A percentile compares a stretch with the other conserved stretches of the same genome.
Evolutionary conservation across 2,888 invertebrate species (phyloP).

Genomic region (Epiblema foenella): DNA sequence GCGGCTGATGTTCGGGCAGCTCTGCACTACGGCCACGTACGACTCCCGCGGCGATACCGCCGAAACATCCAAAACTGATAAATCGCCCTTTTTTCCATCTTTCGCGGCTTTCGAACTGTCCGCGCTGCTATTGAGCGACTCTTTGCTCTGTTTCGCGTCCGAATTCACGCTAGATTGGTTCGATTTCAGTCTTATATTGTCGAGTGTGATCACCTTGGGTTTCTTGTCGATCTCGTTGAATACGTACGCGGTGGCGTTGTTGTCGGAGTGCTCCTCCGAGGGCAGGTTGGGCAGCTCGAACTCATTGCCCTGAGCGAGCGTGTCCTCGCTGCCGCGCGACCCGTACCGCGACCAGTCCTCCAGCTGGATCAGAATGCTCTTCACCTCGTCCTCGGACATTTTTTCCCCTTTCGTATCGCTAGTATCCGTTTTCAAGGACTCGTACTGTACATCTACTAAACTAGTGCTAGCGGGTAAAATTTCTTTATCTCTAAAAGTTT

Average conservation of each 20-base stretch:
- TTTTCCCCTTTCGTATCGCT: slow-evolving; percentile 65
- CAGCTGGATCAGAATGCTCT: slow-evolving; percentile 77
- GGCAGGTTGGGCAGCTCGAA: slow-evolving; percentile 78
- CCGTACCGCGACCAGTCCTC: slow-evolving; percentile 82
- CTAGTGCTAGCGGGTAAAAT: slow-evolving; percentile 71
- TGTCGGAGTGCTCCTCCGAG: slow-evolving; percentile 70
- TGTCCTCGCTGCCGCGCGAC: slow-evolving; percentile 78
- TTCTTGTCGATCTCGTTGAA: slow-evolving; percentile 83
- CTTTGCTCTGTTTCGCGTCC: slow-evolving; percentile 57
- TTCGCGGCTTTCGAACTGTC: slow-evolving; percentile 67
- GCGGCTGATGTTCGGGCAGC: slow-evolving; percentile 66
- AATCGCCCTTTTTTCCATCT: slow-evolving; percentile 51
- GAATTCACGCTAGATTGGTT: slow-evolving; percentile 65
- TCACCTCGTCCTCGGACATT: slow-evolving; percentile 77
- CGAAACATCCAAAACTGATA: slow-evolving; percentile 49
- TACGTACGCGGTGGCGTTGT: slow-evolving; percentile 57
- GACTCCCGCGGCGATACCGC: slow-evolving; percentile 50
- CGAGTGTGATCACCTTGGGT: slow-evolving; percentile 78
- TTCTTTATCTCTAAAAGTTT: slow-evolving; percentile 56
- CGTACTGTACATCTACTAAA: slow-evolving; percentile 74
- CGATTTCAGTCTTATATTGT: slow-evolving; percentile 71
- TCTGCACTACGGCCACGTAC: slow-evolving; percentile 52
- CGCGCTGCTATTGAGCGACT: slow-evolving; percentile 57
- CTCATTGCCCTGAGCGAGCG: slow-evolving; percentile 77
- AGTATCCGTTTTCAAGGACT: slow-evolving; percentile 69